Base-by-base conservation (phyloP, 1,140 invertebrate species). In the Achatina immaculata region DNA sequence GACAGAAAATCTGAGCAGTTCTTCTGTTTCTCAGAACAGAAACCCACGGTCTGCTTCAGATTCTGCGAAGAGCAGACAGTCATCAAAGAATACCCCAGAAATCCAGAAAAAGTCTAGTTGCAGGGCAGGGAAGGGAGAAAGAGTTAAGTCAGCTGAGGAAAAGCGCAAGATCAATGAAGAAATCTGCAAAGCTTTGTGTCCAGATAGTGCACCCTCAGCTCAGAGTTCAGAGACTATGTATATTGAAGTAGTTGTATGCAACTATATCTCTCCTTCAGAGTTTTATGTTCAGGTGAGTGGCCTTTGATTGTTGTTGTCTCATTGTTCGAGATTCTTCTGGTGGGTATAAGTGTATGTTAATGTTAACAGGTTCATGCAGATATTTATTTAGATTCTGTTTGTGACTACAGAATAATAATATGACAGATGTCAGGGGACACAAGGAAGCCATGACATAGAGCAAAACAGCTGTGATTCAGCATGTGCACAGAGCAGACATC, bases 211-310 rank as follows among this genome's bases (percentile, higher is more conserved):
- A 31, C 19, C 48, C 11, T 31, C 74, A 58, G 9, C 16, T 7
- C 34, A 28, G 73, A 19, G 36, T 4, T 36, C 34, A 38, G 42
- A 74, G 45, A 38, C 76, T 24, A 14, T 51, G 3, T 80, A 72
- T 31, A 80, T 80, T 28, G 43, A 80, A 40, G 68, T 80, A 14
- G 24, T 80, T 7, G 28, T 80, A 7, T 31, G 58, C 21, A 43
- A 51, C 34, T 78, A 51, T 34, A 43, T 71, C 1, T 66, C 55
- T 38, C 78, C 78, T 6, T 71, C 78, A 21, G 78, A 80, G 19
- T 80, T 80, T 66, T 69, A 45, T 72, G n/a, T 80, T 71, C n/a
- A 68, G 68, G 78, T 80, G 72, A 45, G 78, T 75, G 40, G 14
- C 69, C 40, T 16, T 66, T 19, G 14, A 66, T 66, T 24, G 14